Evolutionary conservation across 30 jellyfish, hydroid and myxozoan species (phyloP).

Genomic region (Aurelia sp.): DNA sequence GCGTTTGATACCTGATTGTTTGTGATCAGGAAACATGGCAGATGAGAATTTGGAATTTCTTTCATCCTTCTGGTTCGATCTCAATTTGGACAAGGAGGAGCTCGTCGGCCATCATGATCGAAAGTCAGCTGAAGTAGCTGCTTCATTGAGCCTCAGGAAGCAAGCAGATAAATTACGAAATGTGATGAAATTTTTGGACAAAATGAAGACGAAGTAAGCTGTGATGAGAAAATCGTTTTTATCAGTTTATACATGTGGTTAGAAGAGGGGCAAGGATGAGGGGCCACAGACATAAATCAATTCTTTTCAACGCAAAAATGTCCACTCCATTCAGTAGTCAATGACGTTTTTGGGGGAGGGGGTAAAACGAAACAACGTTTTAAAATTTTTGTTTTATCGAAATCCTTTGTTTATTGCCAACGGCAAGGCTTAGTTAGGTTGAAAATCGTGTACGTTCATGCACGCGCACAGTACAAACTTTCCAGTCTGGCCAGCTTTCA

Average conservation of each 20-base stretch:
- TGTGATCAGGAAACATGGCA: conserved; percentile 16
- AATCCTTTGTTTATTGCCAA: no score
- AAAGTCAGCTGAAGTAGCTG: background rate
- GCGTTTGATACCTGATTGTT: background rate
- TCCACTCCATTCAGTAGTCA: no score
- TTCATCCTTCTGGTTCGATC: background rate
- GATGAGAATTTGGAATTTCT: conserved; percentile 33
- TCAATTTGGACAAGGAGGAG: background rate
- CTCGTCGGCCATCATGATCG: background rate
- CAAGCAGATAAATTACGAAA: conserved; percentile 68
- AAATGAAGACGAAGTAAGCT: conserved; percentile 27
- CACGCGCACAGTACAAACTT: no score
- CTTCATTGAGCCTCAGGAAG: conserved; percentile 11
- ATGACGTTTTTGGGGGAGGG: no score
- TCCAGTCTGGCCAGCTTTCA: no score
- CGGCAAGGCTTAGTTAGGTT: no score
- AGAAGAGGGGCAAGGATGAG: no score
- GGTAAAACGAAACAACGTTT: no score
- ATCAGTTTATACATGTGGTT: background rate
- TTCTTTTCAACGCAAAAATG: no score
- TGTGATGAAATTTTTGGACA: conserved; percentile 21
- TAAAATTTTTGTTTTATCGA: no score
- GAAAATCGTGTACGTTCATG: no score
- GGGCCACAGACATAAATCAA: no score
- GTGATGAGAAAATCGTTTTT: background rate